A percentile compares a stretch with the other conserved stretches of the same genome.
These are phyloP conservation scores for Smutsia temminckii DNA, from an alignment of 2,797 vertebrate species.

Conservation along the genomic window DNA sequence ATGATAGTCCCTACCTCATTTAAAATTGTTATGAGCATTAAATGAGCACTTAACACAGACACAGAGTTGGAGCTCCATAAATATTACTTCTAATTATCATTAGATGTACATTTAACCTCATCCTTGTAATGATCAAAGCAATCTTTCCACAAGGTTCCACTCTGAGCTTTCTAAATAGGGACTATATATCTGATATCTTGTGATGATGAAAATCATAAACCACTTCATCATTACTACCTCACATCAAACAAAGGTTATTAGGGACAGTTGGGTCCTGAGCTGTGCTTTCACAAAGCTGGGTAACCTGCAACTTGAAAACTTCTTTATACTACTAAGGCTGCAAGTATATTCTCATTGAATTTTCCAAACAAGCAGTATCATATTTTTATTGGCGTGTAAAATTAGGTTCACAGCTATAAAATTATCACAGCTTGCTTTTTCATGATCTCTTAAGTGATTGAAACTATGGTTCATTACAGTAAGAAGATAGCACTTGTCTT, in stretches of 20 bases:
- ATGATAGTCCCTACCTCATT: background rate
- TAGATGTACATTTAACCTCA: background rate
- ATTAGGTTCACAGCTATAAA: slow-evolving; percentile 67
- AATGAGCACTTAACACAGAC: background rate
- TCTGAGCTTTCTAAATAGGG: background rate
- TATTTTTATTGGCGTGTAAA: slow-evolving; percentile 81
- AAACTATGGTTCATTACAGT: slow-evolving; percentile 6
- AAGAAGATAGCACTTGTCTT: slow-evolving; percentile 38
- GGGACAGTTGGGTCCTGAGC: slow-evolving; percentile 63
- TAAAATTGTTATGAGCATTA: background rate
- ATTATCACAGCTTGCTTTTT: slow-evolving; percentile 65
- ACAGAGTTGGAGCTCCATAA: background rate
- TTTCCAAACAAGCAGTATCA: slow-evolving; percentile 74
- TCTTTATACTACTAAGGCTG: slow-evolving; percentile 59
- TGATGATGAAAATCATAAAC: background rate
- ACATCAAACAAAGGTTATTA: slow-evolving; percentile 52
- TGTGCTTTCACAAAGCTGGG: slow-evolving; percentile 64
- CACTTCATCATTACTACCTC: background rate
- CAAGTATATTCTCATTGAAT: slow-evolving; percentile 78
- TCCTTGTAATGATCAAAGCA: background rate
- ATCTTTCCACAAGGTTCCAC: background rate
- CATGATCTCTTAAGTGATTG: slow-evolving; percentile 13
- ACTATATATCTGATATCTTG: background rate
- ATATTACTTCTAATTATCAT: background rate
- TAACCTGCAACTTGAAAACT: slow-evolving; percentile 64